Evolutionary conservation across 2,888 invertebrate genomes (phyloP), one percentile per base, ranked within the genome.

Genomic region (Calliphora vomitoria): DNA sequence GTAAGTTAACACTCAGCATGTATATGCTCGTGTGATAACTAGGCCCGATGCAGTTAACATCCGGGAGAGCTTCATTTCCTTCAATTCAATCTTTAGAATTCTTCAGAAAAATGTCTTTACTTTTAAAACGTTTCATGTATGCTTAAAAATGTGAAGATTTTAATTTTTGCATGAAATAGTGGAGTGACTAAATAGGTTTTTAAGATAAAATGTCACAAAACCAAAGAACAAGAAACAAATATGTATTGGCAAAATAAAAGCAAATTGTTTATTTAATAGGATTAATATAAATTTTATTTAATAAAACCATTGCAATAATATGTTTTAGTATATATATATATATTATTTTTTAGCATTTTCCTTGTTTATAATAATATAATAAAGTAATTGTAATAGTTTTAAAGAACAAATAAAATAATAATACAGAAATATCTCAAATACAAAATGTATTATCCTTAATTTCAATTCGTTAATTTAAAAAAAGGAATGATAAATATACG

Each of bases 251-350:
- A n/a, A n/a, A 50, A 50, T 15, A 50, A n/a, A 50, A 44, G 11
- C 44, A 44, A 35, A 47, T 76, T 66, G 44, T 25, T 41, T 11
- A 38, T 64, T 64, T 38, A 64, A 18, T 64, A 38, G 35, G 20
- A 53, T 11, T 64, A 62, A 64, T 81, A 64, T 55, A 81, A 64
- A 72, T 64, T 53, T 64, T 72, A 72, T 81, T 81, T 64, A 64
- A 50, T 64, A 53, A 81, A 53, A 72, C 55, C 31, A 64, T 64
- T 41, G 13, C 18, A 44, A 53, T 55, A 20, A 41, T 53, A 35
- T 53, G 47, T 64, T 62, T 81, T 44, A 64, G 41, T 62, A 60
- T 25, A 58, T 58, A 25, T n/a, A n/a, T n/a, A n/a, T n/a, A n/a
- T n/a, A 2, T 25, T 25, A 18, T 71, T 10, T 0, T 62, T 18